A percentile compares a stretch with the other conserved stretches of the same genome.
These are phyloP conservation scores for Burhinus bistriatus DNA, from an alignment of 2,113 vertebrate genomes.

Conservation along the genomic window DNA sequence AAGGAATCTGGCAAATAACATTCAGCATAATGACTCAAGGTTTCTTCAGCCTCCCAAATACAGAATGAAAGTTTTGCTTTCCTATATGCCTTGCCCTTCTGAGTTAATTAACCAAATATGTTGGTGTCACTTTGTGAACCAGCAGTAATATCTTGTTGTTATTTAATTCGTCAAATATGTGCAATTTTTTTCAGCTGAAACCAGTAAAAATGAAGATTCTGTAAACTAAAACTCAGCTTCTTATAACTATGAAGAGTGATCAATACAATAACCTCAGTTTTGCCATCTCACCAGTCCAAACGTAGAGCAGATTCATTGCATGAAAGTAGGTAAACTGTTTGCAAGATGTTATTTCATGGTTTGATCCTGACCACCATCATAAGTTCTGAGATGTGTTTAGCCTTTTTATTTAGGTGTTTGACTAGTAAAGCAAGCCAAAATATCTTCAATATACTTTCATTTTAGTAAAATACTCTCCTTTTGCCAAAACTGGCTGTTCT, in stretches of 20 bases:
- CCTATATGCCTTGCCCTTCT: not conserved
- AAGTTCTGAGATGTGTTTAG: not conserved
- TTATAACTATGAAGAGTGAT: not conserved
- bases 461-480: not conserved
- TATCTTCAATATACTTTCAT: not conserved
- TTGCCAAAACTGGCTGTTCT: not conserved
- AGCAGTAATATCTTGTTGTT: not conserved
- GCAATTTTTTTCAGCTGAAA: not conserved
- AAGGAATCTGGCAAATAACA: not conserved
- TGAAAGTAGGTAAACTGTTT: not conserved
- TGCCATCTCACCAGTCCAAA: not conserved
- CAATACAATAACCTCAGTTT: not conserved
- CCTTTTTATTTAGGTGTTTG: not conserved
- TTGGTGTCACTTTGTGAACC: not conserved
- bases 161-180: not conserved
- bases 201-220: not conserved
- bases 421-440: not conserved
- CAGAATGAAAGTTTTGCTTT: not conserved
- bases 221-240: not conserved
- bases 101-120: not conserved
- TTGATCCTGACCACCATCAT: not conserved
- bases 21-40: not conserved
- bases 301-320: not conserved
- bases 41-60: not conserved
- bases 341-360: not conserved